Conservation (phyloP, 1,140 invertebrate species). For the Druon quercuslanigerum region DNA sequence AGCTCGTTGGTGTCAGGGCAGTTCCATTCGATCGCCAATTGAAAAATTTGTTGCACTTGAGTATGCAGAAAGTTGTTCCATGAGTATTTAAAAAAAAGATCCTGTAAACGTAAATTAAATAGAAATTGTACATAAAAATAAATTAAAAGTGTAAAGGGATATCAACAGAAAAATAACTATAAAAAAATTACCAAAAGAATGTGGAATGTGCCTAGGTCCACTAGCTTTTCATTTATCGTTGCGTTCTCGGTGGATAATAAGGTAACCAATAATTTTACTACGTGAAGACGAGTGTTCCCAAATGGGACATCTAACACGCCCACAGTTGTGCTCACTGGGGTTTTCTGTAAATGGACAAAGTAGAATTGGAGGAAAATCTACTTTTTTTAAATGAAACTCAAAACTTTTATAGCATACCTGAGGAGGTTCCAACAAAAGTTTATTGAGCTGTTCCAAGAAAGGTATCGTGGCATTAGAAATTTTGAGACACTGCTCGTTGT, state of each 20-base stretch:
- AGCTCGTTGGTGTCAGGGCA: conserved; percentile 69
- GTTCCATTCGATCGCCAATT: conserved; percentile 78
- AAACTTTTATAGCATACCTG: conserved; percentile 74
- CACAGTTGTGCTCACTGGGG: conserved; percentile 80
- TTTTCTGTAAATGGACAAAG: conserved; percentile 70
- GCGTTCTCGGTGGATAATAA: conserved; percentile 82
- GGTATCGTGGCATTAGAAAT: conserved; percentile 80
- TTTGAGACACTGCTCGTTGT: conserved; percentile 63
- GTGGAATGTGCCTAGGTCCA: conserved; percentile 78
- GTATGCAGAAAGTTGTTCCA: conserved; percentile 95
- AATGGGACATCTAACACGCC: conserved; percentile 83
- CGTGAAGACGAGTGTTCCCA: conserved; percentile 85
- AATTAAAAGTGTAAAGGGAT: too few relatives aligned
- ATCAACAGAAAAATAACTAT: not conserved
- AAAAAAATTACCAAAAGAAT: conserved; percentile 77
- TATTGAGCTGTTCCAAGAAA: conserved; percentile 83
- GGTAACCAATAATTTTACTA: conserved; percentile 83
- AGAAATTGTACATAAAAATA: not conserved
- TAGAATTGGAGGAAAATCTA: not conserved
- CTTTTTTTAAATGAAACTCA: conserved; percentile 52
- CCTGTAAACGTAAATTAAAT: conserved; percentile 74
- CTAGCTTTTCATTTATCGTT: conserved; percentile 76
- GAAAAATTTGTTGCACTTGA: conserved; percentile 86
- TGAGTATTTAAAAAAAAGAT: conserved; percentile 88
- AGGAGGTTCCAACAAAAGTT: conserved; percentile 84